Percentiles rank a stretch among this genome's conserved stretches.
These are phyloP conservation scores for Eumeta japonica DNA, from an alignment of 1,140 invertebrate species.

Conservation along the genomic window DNA sequence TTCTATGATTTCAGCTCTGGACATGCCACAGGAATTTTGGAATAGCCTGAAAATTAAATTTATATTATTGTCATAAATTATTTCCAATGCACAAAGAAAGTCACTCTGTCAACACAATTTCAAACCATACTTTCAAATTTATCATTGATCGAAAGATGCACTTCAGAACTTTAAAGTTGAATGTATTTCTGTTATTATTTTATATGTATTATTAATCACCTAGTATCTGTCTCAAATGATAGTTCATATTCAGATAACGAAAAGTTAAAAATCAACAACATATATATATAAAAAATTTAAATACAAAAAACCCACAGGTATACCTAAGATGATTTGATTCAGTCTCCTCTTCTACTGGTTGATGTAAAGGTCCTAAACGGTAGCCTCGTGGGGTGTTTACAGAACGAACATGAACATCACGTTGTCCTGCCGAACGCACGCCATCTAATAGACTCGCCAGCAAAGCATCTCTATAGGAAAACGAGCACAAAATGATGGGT, in stretches of 20 bases:
- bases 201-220: too few species aligned
- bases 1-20: conserved; percentile 73
- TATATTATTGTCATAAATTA: neutral
- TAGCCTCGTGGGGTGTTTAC: conserved; percentile 77
- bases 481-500: neutral
- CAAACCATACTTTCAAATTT: neutral
- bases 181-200: too few species aligned
- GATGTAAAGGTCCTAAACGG: conserved; percentile 83
- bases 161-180: too few species aligned
- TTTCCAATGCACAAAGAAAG: conserved; percentile 1
- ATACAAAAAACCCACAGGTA: neutral
- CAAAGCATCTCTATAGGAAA: conserved; percentile 78
- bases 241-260: neutral
- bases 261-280: neutral
- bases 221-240: too few species aligned
- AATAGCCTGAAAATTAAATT: conserved; percentile 34
- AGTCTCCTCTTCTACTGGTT: conserved; percentile 91
- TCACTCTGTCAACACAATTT: neutral
- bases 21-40: conserved; percentile 48
- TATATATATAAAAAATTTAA: neutral
- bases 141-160: too few species aligned
- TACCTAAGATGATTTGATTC: conserved; percentile 69
- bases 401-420: conserved; percentile 96
- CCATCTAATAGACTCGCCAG: conserved; percentile 94
- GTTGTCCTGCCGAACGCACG: conserved; percentile 92